Evolutionary conservation across 2,797 vertebrate genomes (phyloP).

Genomic region (Avahi laniger): DNA sequence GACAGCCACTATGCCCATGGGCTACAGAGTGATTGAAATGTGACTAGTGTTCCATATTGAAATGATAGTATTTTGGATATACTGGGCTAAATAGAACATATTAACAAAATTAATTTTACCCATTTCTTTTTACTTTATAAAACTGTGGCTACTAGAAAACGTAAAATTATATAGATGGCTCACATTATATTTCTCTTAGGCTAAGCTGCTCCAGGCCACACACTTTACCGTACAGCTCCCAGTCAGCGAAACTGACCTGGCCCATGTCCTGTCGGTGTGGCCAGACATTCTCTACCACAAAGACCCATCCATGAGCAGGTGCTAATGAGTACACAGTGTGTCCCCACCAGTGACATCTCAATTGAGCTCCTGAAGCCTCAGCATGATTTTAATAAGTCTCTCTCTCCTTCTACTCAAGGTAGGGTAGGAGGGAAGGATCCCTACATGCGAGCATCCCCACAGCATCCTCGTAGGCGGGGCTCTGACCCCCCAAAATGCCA

Average conservation of each 20-base stretch:
- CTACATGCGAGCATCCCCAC: neutral
- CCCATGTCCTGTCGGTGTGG: rapidly evolving
- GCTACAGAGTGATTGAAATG: neutral
- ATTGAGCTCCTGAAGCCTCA: neutral
- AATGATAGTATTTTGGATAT: neutral
- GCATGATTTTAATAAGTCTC: neutral
- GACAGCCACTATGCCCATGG: neutral
- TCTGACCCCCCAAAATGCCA: neutral
- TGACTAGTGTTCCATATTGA: neutral
- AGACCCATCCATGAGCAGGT: neutral
- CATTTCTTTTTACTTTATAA: neutral
- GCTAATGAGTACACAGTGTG: neutral
- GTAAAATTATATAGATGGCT: neutral
- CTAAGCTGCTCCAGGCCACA: neutral
- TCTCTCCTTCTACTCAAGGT: rapidly evolving
- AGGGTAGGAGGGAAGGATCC: neutral
- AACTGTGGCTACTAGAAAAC: neutral
- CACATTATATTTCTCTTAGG: neutral
- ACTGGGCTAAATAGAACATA: neutral
- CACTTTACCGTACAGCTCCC: neutral
- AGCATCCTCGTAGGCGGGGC: neutral
- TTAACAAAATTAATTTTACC: slow-evolving; percentile 27
- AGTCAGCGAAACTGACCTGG: neutral
- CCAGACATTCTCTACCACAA: neutral
- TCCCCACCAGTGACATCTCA: neutral